Conservation (phyloP, 35 echinoderm and acorn worm species). For the Heliocidaris tuberculata region DNA sequence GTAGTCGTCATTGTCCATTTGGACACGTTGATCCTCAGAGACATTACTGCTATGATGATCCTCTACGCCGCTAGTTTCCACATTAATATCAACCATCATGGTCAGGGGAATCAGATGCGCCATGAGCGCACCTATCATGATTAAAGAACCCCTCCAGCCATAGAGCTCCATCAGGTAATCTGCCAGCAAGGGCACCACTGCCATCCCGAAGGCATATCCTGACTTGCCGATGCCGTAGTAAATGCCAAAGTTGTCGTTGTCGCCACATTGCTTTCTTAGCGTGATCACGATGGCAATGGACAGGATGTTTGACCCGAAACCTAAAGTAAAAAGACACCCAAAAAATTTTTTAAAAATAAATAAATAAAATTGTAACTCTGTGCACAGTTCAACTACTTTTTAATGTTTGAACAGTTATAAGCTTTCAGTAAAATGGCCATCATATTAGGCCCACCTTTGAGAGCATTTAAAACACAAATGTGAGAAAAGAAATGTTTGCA, state of each 20-base stretch:
- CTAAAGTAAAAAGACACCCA: background rate
- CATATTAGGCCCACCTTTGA: too few relatives aligned
- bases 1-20: background rate
- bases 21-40: background rate
- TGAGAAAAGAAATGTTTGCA: too few relatives aligned
- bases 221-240: slow-evolving; percentile 27
- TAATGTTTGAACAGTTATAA: too few relatives aligned
- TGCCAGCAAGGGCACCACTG: background rate
- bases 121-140: background rate
- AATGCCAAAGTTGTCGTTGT: background rate
- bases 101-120: background rate
- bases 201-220: slow-evolving; percentile 22
- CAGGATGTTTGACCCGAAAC: background rate
- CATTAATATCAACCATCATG: slow-evolving; percentile 6
- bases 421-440: too few relatives aligned
- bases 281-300: background rate
- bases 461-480: too few relatives aligned
- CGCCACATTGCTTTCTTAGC: background rate
- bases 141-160: slow-evolving; percentile 8
- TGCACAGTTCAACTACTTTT: too few relatives aligned
- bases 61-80: background rate
- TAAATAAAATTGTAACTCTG: background rate
- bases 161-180: slow-evolving; percentile 2
- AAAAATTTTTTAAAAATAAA: too few relatives aligned
- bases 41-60: background rate